phyloP scores from a whole-genome alignment of 2,797 vertebrate species.

The Takifugu ocellatus region DNA sequence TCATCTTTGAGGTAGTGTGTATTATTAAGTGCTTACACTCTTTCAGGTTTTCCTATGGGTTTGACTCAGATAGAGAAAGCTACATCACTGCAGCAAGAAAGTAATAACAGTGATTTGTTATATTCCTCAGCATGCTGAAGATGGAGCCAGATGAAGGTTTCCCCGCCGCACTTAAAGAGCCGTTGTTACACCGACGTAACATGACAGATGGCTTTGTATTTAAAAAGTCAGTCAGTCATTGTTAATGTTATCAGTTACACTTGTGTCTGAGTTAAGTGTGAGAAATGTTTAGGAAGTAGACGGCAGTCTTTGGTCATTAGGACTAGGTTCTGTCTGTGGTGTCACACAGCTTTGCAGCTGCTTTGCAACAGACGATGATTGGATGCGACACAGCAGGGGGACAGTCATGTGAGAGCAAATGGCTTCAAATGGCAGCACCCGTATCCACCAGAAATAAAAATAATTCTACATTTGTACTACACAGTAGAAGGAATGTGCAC shows the following conservation, averaged over 20 bases:
- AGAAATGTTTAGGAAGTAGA: constrained; percentile 12
- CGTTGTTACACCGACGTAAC: background rate
- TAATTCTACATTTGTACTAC: constrained; percentile 2
- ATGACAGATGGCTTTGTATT: background rate
- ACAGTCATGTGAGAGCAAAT: constrained; percentile 22
- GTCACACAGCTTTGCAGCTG: constrained; percentile 53
- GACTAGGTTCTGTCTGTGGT: constrained; percentile 20
- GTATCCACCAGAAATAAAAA: constrained; percentile 1
- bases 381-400: constrained; percentile 37
- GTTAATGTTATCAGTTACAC: background rate
- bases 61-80: constrained; percentile 15
- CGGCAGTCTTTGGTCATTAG: constrained; percentile 29
- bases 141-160: background rate
- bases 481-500: accelerated
- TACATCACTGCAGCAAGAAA: background rate
- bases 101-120: constrained; percentile 1
- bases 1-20: constrained; percentile 3
- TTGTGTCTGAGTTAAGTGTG: background rate
- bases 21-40: constrained; percentile 6
- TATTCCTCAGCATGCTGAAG: background rate
- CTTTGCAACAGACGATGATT: constrained; percentile 39
- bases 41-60: background rate
- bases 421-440: constrained; percentile 3
- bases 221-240: background rate
- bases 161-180: background rate